phyloP scores from a whole-genome alignment of 1,140 invertebrate species.

The Fopius arisanus region DNA sequence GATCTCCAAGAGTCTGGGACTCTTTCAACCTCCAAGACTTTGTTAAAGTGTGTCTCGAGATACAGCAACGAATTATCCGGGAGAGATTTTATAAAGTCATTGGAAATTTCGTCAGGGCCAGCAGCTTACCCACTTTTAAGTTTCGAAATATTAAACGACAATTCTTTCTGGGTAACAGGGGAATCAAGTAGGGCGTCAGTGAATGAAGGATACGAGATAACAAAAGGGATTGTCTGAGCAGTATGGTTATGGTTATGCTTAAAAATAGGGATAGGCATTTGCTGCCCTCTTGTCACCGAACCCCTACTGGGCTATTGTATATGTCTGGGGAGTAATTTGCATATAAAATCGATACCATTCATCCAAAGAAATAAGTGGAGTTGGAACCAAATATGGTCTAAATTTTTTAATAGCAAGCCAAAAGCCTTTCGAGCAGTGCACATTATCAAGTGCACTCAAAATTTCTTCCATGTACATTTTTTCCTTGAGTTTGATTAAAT shows the following conservation, averaged over 20 bases:
- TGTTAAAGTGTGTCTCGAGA: not conserved
- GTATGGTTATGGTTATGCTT: too few species aligned
- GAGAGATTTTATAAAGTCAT: conserved; percentile 29
- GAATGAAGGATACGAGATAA: not conserved
- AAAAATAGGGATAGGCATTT: too few species aligned
- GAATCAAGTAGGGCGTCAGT: not conserved
- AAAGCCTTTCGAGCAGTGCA: not conserved
- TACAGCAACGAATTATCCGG: not conserved
- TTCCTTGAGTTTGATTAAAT: not conserved
- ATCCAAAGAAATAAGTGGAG: not conserved
- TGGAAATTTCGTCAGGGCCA: conserved; percentile 1
- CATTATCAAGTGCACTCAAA: not conserved
- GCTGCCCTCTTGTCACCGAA: too few species aligned
- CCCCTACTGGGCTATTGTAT: too few species aligned
- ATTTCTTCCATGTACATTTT: not conserved
- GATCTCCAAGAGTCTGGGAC: not conserved
- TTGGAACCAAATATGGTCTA: not conserved
- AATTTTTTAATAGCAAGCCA: not conserved
- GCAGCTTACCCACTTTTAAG: conserved; percentile 18
- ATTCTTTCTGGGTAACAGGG: not conserved
- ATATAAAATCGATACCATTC: not conserved
- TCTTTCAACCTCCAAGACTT: not conserved
- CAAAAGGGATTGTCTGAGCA: not conserved
- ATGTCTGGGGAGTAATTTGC: not conserved
- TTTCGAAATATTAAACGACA: conserved; percentile 4